Percentiles rank a stretch among this genome's conserved stretches.
phyloP scores from a whole-genome alignment of 2,113 vertebrate genomes.

The Elachura formosa region DNA sequence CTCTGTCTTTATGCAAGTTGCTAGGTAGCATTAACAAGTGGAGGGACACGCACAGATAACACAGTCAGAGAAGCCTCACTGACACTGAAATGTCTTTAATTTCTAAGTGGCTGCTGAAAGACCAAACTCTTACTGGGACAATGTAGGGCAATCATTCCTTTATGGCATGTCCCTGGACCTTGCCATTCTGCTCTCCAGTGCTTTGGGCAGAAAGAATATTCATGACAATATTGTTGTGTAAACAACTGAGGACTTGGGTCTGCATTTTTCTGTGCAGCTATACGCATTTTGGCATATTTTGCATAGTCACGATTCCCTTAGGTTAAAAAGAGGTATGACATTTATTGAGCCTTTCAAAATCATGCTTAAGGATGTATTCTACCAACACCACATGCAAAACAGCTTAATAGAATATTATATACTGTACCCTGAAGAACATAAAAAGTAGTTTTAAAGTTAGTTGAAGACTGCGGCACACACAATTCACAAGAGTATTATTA shows the following conservation, averaged over 20 bases:
- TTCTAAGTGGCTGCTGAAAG: background rate
- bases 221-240: background rate
- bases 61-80: background rate
- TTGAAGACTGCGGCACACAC: background rate
- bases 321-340: background rate
- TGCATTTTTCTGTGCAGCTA: background rate
- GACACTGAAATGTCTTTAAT: background rate
- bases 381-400: background rate
- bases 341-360: background rate
- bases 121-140: background rate
- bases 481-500: background rate
- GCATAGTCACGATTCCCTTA: background rate
- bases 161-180: background rate
- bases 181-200: background rate
- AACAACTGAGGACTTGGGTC: background rate
- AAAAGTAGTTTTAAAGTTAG: background rate
- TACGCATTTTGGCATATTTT: background rate
- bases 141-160: background rate
- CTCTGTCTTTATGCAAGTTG: background rate
- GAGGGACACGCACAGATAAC: background rate
- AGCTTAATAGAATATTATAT: background rate
- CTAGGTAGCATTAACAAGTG: background rate
- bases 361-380: background rate
- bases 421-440: background rate
- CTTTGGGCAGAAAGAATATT: background rate